Conservation (phyloP, 2,888 invertebrate genomes). For the Torymus auratus region DNA sequence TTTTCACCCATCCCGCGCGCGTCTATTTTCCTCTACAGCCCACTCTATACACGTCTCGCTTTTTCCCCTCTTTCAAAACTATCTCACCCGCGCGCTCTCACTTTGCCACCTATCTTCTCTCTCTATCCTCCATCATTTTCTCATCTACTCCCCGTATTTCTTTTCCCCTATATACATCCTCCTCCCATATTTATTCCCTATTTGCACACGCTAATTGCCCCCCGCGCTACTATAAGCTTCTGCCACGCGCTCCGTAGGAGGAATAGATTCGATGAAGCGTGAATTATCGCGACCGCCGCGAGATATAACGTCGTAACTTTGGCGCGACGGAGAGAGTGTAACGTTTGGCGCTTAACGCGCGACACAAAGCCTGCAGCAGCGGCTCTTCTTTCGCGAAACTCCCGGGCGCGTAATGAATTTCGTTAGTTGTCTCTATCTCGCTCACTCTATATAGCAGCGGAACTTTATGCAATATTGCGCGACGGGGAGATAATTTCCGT, state of each 20-base stretch:
- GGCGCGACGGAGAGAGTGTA: constrained; percentile 7
- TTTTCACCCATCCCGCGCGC: too few relatives aligned
- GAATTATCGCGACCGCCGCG: constrained; percentile 33
- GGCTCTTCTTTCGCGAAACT: constrained; percentile 43
- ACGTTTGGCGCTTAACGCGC: constrained; percentile 38
- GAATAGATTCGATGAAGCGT: constrained; percentile 49
- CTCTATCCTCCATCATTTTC: too few relatives aligned
- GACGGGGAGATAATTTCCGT: constrained; percentile 50
- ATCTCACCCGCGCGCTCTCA: background rate
- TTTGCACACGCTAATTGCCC: background rate
- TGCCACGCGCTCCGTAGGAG: too few relatives aligned
- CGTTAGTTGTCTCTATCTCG: constrained; percentile 50
- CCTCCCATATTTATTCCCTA: too few relatives aligned
- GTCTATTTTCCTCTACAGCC: too few relatives aligned
- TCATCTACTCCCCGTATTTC: too few relatives aligned
- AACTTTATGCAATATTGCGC: constrained; percentile 54
- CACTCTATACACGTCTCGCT: too few relatives aligned
- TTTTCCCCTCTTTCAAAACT: background rate
- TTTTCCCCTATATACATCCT: too few relatives aligned
- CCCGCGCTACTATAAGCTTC: background rate
- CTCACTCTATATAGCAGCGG: constrained; percentile 21
- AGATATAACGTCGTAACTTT: constrained; percentile 56
- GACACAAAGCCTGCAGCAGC: background rate
- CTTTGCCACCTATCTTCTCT: background rate
- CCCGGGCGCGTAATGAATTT: constrained; percentile 57